Percentiles rank a stretch among this genome's conserved stretches.
phyloP scores from a whole-genome alignment of 2,797 vertebrate species.

The Podarcis siculus region DNA sequence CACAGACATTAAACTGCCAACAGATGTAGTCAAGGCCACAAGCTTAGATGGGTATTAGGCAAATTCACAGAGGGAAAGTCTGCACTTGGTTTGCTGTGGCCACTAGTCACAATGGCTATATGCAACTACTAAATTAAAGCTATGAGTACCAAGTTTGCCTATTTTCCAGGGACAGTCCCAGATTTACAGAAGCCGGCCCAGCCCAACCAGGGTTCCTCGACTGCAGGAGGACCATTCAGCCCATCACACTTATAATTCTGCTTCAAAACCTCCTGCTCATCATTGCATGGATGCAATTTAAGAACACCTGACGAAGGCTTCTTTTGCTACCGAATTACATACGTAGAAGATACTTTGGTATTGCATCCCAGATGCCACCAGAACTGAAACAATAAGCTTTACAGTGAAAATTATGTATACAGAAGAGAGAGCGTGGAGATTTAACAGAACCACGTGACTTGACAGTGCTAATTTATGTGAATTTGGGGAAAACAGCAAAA shows the following conservation, averaged over 20 bases:
- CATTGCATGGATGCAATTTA: too few relatives aligned
- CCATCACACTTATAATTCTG: too few relatives aligned
- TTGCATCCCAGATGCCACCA: constrained; percentile 32
- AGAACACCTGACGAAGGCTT: background rate
- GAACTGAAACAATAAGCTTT: constrained; percentile 51
- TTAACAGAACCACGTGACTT: constrained; percentile 20
- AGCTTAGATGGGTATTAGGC: background rate
- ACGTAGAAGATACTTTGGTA: constrained; percentile 42
- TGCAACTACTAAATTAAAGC: background rate
- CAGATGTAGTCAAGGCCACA: background rate
- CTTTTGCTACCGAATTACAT: constrained; percentile 59
- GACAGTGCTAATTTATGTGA: background rate
- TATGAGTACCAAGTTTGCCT: background rate
- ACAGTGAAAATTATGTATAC: constrained; percentile 54
- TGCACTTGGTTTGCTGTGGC: background rate
- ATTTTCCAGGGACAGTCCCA: too few relatives aligned
- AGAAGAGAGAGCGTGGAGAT: constrained; percentile 40
- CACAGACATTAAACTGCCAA: background rate
- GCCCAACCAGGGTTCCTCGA: too few relatives aligned
- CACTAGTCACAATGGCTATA: background rate
- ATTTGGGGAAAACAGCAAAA: constrained; percentile 18
- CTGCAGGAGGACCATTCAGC: too few relatives aligned
- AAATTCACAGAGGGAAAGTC: background rate
- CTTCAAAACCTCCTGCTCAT: too few relatives aligned
- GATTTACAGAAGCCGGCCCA: too few relatives aligned